A percentile compares a stretch with the other conserved stretches of the same genome.
Conservation (phyloP, 2,888 invertebrate species). For the Ceratothoa steindachneri region DNA sequence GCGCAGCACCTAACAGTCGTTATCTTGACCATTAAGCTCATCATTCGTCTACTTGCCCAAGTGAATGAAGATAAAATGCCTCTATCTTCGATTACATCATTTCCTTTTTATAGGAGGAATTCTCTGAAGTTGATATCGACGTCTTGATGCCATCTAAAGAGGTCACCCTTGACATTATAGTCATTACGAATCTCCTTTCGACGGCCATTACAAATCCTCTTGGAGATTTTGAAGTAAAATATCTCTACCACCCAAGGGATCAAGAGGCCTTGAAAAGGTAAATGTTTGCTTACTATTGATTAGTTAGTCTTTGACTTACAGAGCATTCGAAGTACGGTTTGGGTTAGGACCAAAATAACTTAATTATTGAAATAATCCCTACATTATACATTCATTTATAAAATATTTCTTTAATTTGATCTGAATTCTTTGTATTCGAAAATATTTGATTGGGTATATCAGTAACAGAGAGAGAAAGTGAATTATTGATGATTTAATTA, state of each 20-base stretch:
- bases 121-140: constrained; percentile 53
- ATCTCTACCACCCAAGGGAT: constrained; percentile 53
- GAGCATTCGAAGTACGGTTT: too few species aligned
- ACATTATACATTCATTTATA: neutral
- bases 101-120: too few species aligned
- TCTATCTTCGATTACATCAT: too few species aligned
- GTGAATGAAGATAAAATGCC: too few species aligned
- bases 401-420: neutral
- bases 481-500: too few species aligned
- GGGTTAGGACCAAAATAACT: too few species aligned
- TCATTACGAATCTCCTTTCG: constrained; percentile 55
- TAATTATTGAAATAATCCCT: neutral
- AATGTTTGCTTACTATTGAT: constrained; percentile 46
- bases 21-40: too few species aligned
- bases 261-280: constrained; percentile 51
- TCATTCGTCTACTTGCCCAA: too few species aligned
- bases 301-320: too few species aligned
- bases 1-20: too few species aligned
- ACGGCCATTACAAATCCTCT: constrained; percentile 53
- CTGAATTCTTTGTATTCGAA: neutral
- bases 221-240: constrained; percentile 55
- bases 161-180: constrained; percentile 54
- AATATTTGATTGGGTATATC: too few species aligned
- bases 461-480: too few species aligned
- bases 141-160: constrained; percentile 52